Evolutionary conservation across 2,797 vertebrate species (phyloP), one percentile per base, ranked within the genome.

Genomic region (Gephyroberyx darwinii): DNA sequence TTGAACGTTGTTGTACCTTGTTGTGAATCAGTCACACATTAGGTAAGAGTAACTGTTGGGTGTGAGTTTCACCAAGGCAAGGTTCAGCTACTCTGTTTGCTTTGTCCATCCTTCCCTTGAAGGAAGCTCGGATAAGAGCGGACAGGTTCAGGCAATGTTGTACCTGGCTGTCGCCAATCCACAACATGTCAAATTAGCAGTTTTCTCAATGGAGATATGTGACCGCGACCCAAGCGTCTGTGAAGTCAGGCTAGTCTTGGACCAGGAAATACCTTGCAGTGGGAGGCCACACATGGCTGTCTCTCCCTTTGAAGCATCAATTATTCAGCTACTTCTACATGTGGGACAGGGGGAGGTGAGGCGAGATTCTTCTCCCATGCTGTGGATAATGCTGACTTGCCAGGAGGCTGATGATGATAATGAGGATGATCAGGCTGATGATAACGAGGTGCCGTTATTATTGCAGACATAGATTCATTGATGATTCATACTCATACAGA

Each of bases 271-370:
- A 87, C 82, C 81, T 84, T 82, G 74, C 77, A 69, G 61, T 9
- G 62, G 65, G 75, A 86, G 57, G 85, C 71, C 77, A 61, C 80
- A 81, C 82, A 77, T 77, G 81, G 77, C 70, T 13, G 13, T 62
- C 66, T 75, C 64, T 82, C 55, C 74, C 66, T 14, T 74, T 69
- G 63, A 82, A 65, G 43, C 78, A 88, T 90, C 73, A 88, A 88
- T 89, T 81, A 88, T 90, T 91, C 82, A 88, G 67, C 66, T 37
- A 0, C 6, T 74, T 84, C 67, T 84, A 77, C 86, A 89, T 90
- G 86, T 87, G 84, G 86, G 84, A 89, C 84, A 80, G 65, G 75
- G 79, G 81, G 76, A 82, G 77, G 82, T 85, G 80, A 84, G 86
- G 60, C 9, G 19, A 65, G 78, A 78, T 74, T 78, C 75, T 81